Conservation (phyloP, 2,113 vertebrate genomes). For the Zapus hudsonius region DNA sequence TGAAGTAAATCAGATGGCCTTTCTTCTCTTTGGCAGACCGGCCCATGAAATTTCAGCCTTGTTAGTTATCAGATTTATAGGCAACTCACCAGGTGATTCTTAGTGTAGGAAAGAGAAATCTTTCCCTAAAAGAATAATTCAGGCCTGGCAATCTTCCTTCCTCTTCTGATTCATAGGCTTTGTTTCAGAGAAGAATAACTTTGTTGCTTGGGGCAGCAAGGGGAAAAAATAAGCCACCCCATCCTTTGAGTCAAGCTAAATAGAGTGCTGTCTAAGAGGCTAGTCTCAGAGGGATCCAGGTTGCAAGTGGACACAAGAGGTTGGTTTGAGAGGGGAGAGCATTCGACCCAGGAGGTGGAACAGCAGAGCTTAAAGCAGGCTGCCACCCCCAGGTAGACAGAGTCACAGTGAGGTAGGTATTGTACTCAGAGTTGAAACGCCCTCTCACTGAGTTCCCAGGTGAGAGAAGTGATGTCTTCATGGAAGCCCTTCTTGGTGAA, state of each 20-base stretch:
- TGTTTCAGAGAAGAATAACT: constrained; percentile 11
- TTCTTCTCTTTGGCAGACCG: constrained; percentile 56
- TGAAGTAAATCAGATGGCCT: constrained; percentile 38
- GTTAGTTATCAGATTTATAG: constrained; percentile 46
- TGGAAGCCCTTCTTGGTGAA: not conserved
- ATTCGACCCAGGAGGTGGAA: not conserved
- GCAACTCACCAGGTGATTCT: constrained; percentile 38
- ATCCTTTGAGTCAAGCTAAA: constrained; percentile 10
- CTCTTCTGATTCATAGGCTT: constrained; percentile 42
- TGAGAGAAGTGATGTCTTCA: not conserved
- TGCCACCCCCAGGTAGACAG: not conserved
- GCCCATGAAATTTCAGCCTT: constrained; percentile 16
- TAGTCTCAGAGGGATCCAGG: not conserved
- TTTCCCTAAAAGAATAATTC: constrained; percentile 29
- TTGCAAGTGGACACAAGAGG: not conserved
- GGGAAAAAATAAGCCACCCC: not conserved
- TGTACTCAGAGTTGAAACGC: not conserved
- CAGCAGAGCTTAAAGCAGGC: not conserved
- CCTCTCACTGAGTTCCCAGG: not conserved
- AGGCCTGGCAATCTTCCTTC: not conserved
- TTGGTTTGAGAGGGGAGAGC: not conserved
- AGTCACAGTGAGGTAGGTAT: not conserved
- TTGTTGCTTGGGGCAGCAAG: not conserved
- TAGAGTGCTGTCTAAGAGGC: not conserved
- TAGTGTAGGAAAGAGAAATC: not conserved